Evolutionary conservation across 2,888 invertebrate species (phyloP).

Genomic region (Dicyrtomina minuta): DNA sequence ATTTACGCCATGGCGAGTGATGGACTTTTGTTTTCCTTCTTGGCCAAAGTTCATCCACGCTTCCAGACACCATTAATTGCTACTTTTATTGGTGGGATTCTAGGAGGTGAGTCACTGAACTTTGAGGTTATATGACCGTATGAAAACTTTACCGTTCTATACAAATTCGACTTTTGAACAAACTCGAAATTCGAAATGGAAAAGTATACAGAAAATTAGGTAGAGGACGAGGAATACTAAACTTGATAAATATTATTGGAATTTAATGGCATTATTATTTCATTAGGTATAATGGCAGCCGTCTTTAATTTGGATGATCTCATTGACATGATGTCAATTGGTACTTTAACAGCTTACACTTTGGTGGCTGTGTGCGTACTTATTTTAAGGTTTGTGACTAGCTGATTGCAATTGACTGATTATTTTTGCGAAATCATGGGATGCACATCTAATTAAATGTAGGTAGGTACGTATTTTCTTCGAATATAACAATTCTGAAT

Average conservation of each 20-base stretch:
- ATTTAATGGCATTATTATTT: too few species aligned
- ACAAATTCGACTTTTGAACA: too few species aligned
- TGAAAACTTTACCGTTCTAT: background rate
- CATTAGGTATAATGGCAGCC: slow-evolving; percentile 58
- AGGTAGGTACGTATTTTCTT: background rate
- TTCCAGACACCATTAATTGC: slow-evolving; percentile 80
- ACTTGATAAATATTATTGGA: too few species aligned
- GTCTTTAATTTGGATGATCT: slow-evolving; percentile 40
- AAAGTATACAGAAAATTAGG: too few species aligned
- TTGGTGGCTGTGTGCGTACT: slow-evolving; percentile 88
- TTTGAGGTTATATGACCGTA: background rate
- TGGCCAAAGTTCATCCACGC: slow-evolving; percentile 69
- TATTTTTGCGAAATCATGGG: too few species aligned
- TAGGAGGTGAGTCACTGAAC: slow-evolving; percentile 68
- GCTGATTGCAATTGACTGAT: too few species aligned
- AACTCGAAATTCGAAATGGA: too few species aligned
- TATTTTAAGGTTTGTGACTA: slow-evolving; percentile 63
- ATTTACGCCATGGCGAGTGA: slow-evolving; percentile 90
- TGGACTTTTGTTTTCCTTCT: slow-evolving; percentile 77
- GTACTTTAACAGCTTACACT: slow-evolving; percentile 87
- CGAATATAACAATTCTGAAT: too few species aligned
- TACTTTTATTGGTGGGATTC: slow-evolving; percentile 72
- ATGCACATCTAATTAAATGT: too few species aligned
- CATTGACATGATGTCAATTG: slow-evolving; percentile 58
- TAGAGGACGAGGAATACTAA: too few species aligned